These are phyloP conservation scores for Oryzias curvinotus DNA, from an alignment of 2,113 vertebrate genomes.

Conservation along the genomic window DNA sequence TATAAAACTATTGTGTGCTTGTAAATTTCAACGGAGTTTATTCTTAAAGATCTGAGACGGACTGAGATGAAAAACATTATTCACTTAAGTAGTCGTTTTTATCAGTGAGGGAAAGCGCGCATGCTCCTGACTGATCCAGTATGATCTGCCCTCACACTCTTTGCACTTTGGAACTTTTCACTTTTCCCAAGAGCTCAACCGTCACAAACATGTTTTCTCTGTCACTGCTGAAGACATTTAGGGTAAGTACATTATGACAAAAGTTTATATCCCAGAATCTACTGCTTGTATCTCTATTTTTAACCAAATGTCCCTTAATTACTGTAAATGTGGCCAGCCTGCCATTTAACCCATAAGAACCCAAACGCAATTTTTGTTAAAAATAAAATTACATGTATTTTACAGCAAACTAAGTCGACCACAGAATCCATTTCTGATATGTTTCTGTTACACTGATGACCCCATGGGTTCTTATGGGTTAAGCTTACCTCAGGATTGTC, in stretches of 20 bases:
- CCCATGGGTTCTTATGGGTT: conserved; percentile 1
- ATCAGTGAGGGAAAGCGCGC: conserved; percentile 36
- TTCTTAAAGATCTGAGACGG: conserved; percentile 19
- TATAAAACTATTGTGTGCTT: background rate
- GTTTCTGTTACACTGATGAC: no score
- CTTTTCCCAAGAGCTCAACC: conserved; percentile 22
- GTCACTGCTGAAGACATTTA: conserved; percentile 28
- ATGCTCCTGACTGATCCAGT: conserved; percentile 27
- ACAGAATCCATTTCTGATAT: no score
- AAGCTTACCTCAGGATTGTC: conserved; percentile 9
- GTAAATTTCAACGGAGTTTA: background rate
- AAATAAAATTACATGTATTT: no score
- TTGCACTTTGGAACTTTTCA: conserved; percentile 42
- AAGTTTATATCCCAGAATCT: background rate
- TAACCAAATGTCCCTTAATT: no score
- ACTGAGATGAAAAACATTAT: conserved; percentile 18
- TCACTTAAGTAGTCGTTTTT: conserved; percentile 9
- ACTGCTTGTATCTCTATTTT: background rate
- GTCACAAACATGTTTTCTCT: conserved; percentile 47
- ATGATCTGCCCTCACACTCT: conserved; percentile 31
- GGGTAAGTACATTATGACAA: conserved; percentile 43
- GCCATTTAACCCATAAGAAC: no score
- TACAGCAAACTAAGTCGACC: no score
- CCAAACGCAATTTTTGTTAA: no score
- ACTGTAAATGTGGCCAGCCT: no score